Conservation (phyloP, 2,888 invertebrate species). For the Standfussiana lucernea region DNA sequence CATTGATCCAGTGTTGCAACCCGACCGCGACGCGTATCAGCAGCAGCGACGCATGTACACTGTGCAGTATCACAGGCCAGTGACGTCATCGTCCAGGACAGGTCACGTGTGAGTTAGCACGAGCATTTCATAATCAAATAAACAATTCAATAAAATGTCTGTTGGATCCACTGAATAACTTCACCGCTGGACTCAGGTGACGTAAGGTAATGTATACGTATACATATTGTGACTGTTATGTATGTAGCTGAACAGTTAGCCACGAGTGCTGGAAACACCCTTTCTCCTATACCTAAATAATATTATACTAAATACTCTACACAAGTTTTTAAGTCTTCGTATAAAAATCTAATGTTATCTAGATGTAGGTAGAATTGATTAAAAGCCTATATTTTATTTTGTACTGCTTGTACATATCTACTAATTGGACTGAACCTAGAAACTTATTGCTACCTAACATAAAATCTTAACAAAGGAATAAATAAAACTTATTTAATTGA, state of each 20-base stretch:
- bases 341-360: slow-evolving; percentile 45
- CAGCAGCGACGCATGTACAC: neutral
- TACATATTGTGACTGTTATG: neutral
- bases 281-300: slow-evolving; percentile 5
- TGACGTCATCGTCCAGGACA: slow-evolving; percentile 4
- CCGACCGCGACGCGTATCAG: neutral
- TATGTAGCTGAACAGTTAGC: neutral
- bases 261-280: neutral
- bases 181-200: neutral
- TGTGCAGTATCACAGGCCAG: neutral
- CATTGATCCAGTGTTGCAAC: neutral
- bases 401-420: slow-evolving; percentile 32
- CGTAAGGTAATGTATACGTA: neutral
- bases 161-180: neutral
- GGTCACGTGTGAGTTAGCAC: neutral
- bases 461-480: slow-evolving; percentile 34
- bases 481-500: slow-evolving; percentile 41
- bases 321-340: slow-evolving; percentile 55
- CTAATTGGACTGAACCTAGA: slow-evolving; percentile 39
- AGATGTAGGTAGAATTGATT: slow-evolving; percentile 29
- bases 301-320: slow-evolving; percentile 38
- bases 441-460: slow-evolving; percentile 9
- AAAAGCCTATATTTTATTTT: slow-evolving; percentile 21
- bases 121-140: neutral
- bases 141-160: neutral